phyloP scores from a whole-genome alignment of 2,888 invertebrate genomes.

The Pocota personata region DNA sequence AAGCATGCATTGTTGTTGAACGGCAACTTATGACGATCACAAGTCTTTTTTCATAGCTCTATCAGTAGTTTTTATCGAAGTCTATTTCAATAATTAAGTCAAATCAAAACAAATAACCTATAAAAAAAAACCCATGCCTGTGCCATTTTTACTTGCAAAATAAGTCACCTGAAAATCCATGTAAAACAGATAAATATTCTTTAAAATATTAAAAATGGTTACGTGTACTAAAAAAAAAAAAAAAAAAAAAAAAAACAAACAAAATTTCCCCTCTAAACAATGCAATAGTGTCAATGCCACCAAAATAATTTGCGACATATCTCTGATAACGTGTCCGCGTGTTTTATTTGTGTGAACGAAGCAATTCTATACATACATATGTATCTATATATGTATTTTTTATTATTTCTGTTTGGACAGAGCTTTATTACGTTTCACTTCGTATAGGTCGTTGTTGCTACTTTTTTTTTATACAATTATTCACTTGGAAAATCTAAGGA shows the following conservation, averaged over 20 bases:
- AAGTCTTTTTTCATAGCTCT: not conserved
- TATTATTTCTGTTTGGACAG: not conserved
- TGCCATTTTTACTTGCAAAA: not conserved
- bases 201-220: not conserved
- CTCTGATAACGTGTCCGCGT: slow-evolving; percentile 51
- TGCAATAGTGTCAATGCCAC: slow-evolving; percentile 64
- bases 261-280: slow-evolving; percentile 40
- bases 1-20: no score
- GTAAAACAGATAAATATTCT: not conserved
- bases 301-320: slow-evolving; percentile 49
- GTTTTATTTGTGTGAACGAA: slow-evolving; percentile 23
- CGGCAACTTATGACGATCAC: not conserved
- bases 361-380: slow-evolving; percentile 10
- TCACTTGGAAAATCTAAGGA: slow-evolving; percentile 36
- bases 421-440: slow-evolving; percentile 24
- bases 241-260: slow-evolving; percentile 6
- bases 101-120: not conserved
- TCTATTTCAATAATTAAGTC: slow-evolving; percentile 8
- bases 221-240: not conserved
- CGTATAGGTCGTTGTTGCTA: slow-evolving; percentile 2
- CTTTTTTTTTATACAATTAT: slow-evolving; percentile 21
- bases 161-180: not conserved
- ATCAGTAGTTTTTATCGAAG: not conserved
- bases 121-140: not conserved
- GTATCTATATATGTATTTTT: not conserved